phyloP scores from a whole-genome alignment of 2,888 invertebrate genomes.

The Plagodis dolabraria region DNA sequence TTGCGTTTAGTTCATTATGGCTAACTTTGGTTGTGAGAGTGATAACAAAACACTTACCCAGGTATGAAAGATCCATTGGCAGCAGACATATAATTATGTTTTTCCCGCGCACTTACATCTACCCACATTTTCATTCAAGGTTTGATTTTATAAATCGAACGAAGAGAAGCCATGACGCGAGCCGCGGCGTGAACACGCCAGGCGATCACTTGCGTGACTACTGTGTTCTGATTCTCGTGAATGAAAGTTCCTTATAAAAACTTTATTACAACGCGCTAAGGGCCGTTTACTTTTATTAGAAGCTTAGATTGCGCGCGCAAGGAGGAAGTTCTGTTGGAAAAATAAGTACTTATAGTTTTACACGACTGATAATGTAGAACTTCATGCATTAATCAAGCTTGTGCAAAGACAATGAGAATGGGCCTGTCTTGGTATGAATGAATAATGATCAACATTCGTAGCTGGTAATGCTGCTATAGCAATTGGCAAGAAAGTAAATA shows the following conservation, averaged over 20 bases:
- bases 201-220: constrained; percentile 66
- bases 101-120: constrained; percentile 85
- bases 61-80: constrained; percentile 87
- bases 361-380: too few relatives aligned
- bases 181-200: constrained; percentile 59
- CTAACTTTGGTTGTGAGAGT: neutral
- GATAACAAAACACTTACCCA: constrained; percentile 79
- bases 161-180: constrained; percentile 55
- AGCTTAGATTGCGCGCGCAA: constrained; percentile 54
- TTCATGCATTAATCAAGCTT: too few relatives aligned
- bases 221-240: constrained; percentile 48
- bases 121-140: constrained; percentile 81
- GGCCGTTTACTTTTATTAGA: constrained; percentile 31
- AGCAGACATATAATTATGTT: constrained; percentile 84
- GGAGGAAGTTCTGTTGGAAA: constrained; percentile 5
- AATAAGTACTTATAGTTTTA: neutral
- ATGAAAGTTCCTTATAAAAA: constrained; percentile 51
- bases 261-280: constrained; percentile 38
- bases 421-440: too few relatives aligned
- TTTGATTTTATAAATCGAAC: constrained; percentile 44
- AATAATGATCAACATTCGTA: too few relatives aligned
- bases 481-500: too few relatives aligned
- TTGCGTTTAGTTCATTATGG: too few relatives aligned
- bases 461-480: too few relatives aligned
- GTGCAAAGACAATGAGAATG: too few relatives aligned